Conservation (phyloP, 64 coral and sea anemone genomes). For the Montipora capricornis region DNA sequence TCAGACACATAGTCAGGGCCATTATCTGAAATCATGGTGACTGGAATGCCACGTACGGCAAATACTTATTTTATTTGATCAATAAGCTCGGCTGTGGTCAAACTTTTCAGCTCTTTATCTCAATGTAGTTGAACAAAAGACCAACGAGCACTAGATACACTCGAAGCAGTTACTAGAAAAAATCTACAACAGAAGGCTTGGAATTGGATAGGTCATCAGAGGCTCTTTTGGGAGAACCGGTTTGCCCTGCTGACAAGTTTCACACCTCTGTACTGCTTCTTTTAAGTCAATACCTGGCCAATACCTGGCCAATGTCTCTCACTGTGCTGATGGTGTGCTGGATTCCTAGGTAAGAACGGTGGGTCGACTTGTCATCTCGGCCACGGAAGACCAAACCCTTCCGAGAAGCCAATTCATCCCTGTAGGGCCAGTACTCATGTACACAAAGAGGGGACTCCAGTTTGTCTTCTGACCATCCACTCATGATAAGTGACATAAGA, state of each 20-base stretch:
- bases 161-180: constrained; percentile 62
- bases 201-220: too few relatives aligned
- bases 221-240: too few relatives aligned
- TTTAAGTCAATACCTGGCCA: too few relatives aligned
- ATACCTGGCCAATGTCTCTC: constrained; percentile 55
- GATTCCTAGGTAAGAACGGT: constrained; percentile 67
- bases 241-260: too few relatives aligned
- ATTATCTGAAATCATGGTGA: not conserved
- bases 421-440: constrained; percentile 48
- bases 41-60: constrained; percentile 17
- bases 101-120: not conserved
- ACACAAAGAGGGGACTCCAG: not conserved
- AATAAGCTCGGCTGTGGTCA: not conserved
- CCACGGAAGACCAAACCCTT: constrained; percentile 20
- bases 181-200: too few relatives aligned
- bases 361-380: constrained; percentile 64
- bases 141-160: constrained; percentile 41
- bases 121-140: constrained; percentile 34
- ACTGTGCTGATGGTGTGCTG: constrained; percentile 28
- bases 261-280: too few relatives aligned
- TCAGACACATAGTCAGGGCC: not conserved
- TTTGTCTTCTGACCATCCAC: not conserved
- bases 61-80: not conserved
- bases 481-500: not conserved
- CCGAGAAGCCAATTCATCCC: constrained; percentile 33